A percentile compares a stretch with the other conserved stretches of the same genome.
Evolutionary conservation across 92 coral and sea anemone species (phyloP).

Genomic region (Scolanthus callimorphus): DNA sequence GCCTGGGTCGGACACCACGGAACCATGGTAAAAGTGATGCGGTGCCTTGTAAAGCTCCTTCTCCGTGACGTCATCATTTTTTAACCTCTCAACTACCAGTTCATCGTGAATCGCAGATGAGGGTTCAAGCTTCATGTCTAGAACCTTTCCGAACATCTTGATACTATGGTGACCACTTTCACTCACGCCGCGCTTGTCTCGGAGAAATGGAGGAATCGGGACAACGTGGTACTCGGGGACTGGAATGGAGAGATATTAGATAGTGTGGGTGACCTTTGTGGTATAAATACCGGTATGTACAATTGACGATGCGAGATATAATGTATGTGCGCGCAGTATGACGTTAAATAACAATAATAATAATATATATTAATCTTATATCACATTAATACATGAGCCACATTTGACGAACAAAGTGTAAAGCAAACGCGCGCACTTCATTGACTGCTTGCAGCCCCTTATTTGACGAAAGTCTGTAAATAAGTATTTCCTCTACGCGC

Average conservation of each 20-base stretch:
- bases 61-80: slow-evolving; percentile 27
- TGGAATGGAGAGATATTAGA: not conserved
- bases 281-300: not conserved
- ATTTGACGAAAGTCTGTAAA: too few relatives aligned
- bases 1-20: slow-evolving; percentile 40
- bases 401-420: too few relatives aligned
- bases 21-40: slow-evolving; percentile 55
- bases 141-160: slow-evolving; percentile 44
- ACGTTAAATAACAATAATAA: too few relatives aligned
- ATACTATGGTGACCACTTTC: slow-evolving; percentile 4
- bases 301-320: too few relatives aligned
- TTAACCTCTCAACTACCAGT: slow-evolving; percentile 45
- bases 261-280: not conserved
- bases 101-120: slow-evolving; percentile 27
- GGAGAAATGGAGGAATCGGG: slow-evolving; percentile 7
- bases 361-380: too few relatives aligned
- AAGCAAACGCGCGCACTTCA: too few relatives aligned
- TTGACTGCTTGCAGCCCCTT: too few relatives aligned
- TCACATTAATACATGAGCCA: too few relatives aligned
- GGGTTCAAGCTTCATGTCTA: slow-evolving; percentile 30
- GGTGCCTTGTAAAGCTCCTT: slow-evolving; percentile 33
- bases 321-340: too few relatives aligned
- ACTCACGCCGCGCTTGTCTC: slow-evolving; percentile 30
- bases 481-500: too few relatives aligned
- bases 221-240: slow-evolving; percentile 72